These are phyloP conservation scores for Planiliza haematocheilus DNA, from an alignment of 2,113 vertebrate genomes.

Conservation along the genomic window DNA sequence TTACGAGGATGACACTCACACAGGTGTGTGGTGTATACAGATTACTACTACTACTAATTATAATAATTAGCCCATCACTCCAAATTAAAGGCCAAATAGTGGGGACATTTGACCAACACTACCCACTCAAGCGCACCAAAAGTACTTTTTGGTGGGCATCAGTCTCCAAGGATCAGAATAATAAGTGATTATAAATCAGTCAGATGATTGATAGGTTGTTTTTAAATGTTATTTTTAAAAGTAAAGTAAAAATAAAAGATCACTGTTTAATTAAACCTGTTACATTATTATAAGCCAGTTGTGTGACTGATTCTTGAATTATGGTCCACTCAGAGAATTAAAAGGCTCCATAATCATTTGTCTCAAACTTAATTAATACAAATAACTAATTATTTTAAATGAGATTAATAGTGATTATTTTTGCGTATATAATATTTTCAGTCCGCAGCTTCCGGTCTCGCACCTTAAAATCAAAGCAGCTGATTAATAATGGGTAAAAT, in stretches of 20 bases:
- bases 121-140: too few relatives aligned
- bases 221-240: not conserved
- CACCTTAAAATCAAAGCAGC: not conserved
- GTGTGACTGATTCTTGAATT: not conserved
- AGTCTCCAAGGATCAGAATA: not conserved
- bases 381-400: too few relatives aligned
- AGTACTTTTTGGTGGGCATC: not conserved
- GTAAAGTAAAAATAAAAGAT: too few relatives aligned
- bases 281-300: not conserved
- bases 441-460: too few relatives aligned
- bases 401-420: not conserved
- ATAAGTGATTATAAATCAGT: not conserved
- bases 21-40: conserved; percentile 85
- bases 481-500: not conserved
- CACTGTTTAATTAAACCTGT: not conserved
- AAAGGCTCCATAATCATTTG: not conserved
- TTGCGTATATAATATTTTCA: not conserved
- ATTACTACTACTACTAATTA: too few relatives aligned
- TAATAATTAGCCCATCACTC: not conserved
- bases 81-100: not conserved
- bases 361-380: not conserved
- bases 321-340: not conserved
- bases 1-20: conserved; percentile 96
- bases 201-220: not conserved
- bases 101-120: not conserved